Conservation (phyloP, 2,113 vertebrate species). For the Dendropsophus ebraccatus region DNA sequence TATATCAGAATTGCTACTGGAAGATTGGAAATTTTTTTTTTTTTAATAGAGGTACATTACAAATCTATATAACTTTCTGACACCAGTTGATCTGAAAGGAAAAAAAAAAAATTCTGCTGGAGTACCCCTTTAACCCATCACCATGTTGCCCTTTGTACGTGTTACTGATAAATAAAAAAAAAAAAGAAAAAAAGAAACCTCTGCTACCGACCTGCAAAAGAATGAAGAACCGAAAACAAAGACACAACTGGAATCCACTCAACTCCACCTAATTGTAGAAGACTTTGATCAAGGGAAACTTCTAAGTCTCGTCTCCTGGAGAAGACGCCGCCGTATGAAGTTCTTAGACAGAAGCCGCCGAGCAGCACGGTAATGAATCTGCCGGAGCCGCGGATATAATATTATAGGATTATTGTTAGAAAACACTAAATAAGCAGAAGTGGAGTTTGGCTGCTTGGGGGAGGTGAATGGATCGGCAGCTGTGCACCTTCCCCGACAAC, state of each 20-base stretch:
- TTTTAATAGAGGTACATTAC: no score
- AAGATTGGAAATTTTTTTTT: no score
- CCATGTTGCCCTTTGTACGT: no score
- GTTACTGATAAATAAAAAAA: no score
- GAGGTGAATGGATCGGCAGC: conserved; percentile 67
- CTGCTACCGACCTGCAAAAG: not conserved
- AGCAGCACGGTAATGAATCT: conserved; percentile 58
- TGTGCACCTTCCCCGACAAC: conserved; percentile 68
- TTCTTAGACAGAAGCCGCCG: conserved; percentile 16
- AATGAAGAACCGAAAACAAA: not conserved
- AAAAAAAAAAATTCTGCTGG: no score
- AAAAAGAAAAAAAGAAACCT: not conserved
- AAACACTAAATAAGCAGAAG: conserved; percentile 60
- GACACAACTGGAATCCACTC: not conserved
- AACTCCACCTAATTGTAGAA: conserved; percentile 6
- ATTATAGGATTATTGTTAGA: conserved; percentile 69
- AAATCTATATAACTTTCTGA: no score
- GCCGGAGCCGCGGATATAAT: conserved; percentile 29
- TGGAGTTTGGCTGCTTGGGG: conserved; percentile 61
- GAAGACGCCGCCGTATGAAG: conserved; percentile 43
- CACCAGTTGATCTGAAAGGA: no score
- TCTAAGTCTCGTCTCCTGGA: conserved; percentile 41
- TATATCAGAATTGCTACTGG: no score
- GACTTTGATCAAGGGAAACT: conserved; percentile 50
- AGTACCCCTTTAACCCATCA: no score